Conservation (phyloP, 2,888 invertebrate species). For the Harpagoxenus sublaevis region DNA sequence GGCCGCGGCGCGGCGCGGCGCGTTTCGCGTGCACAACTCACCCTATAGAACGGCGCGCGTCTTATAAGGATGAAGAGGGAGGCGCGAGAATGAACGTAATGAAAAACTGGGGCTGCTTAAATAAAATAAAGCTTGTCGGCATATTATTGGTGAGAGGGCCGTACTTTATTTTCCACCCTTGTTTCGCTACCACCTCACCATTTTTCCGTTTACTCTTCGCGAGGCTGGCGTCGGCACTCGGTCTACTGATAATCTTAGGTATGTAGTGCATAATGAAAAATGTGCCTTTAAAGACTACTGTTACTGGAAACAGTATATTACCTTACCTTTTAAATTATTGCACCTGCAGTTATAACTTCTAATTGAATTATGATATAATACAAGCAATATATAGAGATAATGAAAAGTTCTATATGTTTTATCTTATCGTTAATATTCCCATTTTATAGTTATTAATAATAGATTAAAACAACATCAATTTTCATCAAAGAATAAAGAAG, state of each 20-base stretch:
- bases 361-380: background rate
- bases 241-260: constrained; percentile 18
- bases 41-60: constrained; percentile 58
- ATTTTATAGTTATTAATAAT: background rate
- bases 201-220: constrained; percentile 25
- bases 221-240: background rate
- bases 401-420: background rate
- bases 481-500: background rate
- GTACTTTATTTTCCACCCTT: constrained; percentile 74
- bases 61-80: constrained; percentile 72
- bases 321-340: background rate
- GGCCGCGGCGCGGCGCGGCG: constrained; percentile 48
- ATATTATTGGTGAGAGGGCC: constrained; percentile 82
- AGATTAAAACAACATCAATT: background rate
- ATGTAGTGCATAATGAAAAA: background rate
- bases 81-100: constrained; percentile 84
- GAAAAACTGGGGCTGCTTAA: constrained; percentile 85
- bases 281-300: background rate
- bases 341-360: background rate
- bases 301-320: background rate
- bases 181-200: constrained; percentile 35
- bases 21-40: constrained; percentile 57
- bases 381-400: background rate
- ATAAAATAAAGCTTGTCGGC: constrained; percentile 85
- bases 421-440: background rate